Base-by-base conservation (phyloP, 2,797 vertebrate genomes). In the Oryzias sinensis region DNA sequence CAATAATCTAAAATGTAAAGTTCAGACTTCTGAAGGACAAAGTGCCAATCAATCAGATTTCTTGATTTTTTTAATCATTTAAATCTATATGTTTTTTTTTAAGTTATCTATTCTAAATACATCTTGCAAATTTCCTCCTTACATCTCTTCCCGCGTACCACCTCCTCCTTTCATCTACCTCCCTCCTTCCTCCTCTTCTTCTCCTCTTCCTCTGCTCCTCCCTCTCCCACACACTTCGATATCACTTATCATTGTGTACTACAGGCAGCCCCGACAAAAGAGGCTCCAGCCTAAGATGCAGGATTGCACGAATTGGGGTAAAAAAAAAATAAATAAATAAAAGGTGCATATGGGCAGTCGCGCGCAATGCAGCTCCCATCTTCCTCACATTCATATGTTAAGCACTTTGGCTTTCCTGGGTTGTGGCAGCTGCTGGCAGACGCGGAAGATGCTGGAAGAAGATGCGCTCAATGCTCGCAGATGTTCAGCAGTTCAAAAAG, bases 201-300 rank as follows among this genome's bases (percentile, higher is more conserved):
- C 56, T 17, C 27, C 48, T 37, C 20, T 43, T 78, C 65, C n/a
- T 46, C 41, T 51, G 51, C 66, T 17, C 55, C 57, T 56, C 49
- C 70, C 54, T 76, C 81, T 81, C 76, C 70, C 65, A 72, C 79
- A 76, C 75, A 72, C 79, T 75, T 70, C 74, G 77, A 74, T 87
- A 87, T 89, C 85, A 81, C 84, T 86, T 83, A 79, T 84, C 84
- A 84, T 75, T 86, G 82, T 86, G 87, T 80, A 87, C 76, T 80
- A 59, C 70, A 68, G 59, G 65, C 63, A 79, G 76, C 75, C 53
- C 81, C 79, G 83, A 78, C 74, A 69, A 80, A 73, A 69, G 74
- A 74, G 74, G 62, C 63, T 70, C 62, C 75, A 71, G 78, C 72
- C 51, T 50, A 69, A 87, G 83, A 77, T 79, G 68, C 45, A 71